phyloP scores from a whole-genome alignment of 2,797 vertebrate genomes.

The Gila robusta region DNA sequence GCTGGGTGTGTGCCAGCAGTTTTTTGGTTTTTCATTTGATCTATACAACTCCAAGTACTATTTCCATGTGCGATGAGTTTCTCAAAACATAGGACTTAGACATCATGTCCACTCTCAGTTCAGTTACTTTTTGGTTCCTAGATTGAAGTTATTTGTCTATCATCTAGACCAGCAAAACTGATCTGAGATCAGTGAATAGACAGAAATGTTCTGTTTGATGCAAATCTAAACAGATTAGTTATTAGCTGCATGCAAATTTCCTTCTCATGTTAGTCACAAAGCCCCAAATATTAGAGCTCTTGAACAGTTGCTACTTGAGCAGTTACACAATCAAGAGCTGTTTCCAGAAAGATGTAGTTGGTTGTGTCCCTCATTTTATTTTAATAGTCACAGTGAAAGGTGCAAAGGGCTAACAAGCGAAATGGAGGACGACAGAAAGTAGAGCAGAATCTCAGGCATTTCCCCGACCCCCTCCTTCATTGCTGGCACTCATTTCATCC shows the following conservation, averaged over 20 bases:
- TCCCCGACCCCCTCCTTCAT: constrained; percentile 29
- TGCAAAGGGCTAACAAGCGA: constrained; percentile 28
- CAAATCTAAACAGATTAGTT: constrained; percentile 2
- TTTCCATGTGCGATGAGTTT: constrained; percentile 6
- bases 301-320: constrained; percentile 8
- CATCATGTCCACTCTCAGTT: constrained; percentile 50
- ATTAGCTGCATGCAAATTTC: constrained; percentile 43
- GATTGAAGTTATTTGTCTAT: background rate
- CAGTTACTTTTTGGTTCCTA: constrained; percentile 6
- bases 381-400: constrained; percentile 38
- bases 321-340: constrained; percentile 34
- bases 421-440: constrained; percentile 25
- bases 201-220: constrained; percentile 30
- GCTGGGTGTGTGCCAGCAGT: background rate
- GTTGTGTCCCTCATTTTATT: constrained; percentile 26
- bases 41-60: constrained; percentile 7
- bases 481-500: constrained; percentile 24
- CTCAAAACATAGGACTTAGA: constrained; percentile 29
- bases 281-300: constrained; percentile 48
- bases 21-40: background rate
- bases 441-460: constrained; percentile 50
- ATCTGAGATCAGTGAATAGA: constrained; percentile 15
- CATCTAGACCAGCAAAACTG: background rate
- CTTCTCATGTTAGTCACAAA: constrained; percentile 48
- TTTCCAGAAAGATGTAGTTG: constrained; percentile 29